phyloP scores from a whole-genome alignment of 2,113 vertebrate genomes.

The Corythaeola cristata region DNA sequence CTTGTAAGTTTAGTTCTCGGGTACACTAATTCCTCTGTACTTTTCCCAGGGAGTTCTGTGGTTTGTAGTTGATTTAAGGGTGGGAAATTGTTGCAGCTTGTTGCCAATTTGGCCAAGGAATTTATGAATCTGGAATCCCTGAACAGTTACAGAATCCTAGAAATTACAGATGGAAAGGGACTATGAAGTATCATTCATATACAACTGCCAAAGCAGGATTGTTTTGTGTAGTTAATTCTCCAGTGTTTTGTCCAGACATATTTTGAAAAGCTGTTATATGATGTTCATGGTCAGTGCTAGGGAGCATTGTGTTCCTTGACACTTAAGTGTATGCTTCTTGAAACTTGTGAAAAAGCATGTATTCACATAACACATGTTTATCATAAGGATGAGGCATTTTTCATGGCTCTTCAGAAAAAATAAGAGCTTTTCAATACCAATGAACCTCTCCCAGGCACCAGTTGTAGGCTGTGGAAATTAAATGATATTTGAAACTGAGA shows the following conservation, averaged over 20 bases:
- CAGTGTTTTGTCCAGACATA: background rate
- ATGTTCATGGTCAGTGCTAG: background rate
- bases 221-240: background rate
- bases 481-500: background rate
- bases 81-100: background rate
- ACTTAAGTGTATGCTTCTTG: background rate
- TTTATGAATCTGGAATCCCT: constrained; percentile 23
- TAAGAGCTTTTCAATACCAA: background rate
- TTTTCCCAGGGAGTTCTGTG: background rate
- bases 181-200: background rate
- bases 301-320: background rate
- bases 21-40: background rate
- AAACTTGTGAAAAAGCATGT: background rate
- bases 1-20: background rate
- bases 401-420: background rate
- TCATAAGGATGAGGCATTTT: background rate
- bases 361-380: background rate
- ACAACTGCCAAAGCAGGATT: background rate
- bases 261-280: background rate
- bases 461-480: background rate
- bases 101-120: background rate
- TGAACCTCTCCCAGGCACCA: background rate
- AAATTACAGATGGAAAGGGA: constrained; percentile 18
- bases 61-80: constrained; percentile 23
- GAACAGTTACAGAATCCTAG: background rate